Base-by-base conservation (phyloP, 92 coral and sea anemone species). In the Phenganax stokvisi region DNA sequence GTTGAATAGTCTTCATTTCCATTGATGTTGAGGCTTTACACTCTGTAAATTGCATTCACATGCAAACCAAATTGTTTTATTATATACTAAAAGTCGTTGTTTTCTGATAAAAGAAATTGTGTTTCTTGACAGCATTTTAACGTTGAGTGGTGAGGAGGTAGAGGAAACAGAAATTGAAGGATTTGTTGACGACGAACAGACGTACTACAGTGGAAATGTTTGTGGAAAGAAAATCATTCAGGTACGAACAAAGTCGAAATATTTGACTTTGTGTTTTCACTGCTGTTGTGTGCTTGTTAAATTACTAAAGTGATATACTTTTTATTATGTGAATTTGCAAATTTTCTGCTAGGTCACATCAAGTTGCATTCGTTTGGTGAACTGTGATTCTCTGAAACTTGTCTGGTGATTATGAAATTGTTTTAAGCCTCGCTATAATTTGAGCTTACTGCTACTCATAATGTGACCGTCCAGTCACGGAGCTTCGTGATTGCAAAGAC, bases 81-180 rank as follows among this genome's bases (percentile, higher is more conserved):
- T 59, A 7, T 8, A 13, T 1, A 16, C 2, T 11, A 16, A 4
- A 16, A 16, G 31, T 3, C 12, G 25, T 67, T 67, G 65, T 13
- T 59, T 1, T 59, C 2, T 13, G 16, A 13, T 59, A 59, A 59
- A 30, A 51, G 1, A 27, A 15, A 30, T 3, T 13, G 55, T 69
- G 74, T 56, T 51, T 60, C 30, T 75, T 16, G 54, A 12, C 30
- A 94, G 98, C 84, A 89, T 94, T 31, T 75, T 94, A 74, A 89
- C 97, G n/a, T 77, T 94, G 9, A 87, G 83, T 81, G 98, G 98
- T 0, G 98, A 94, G 77, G 98, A 94, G 84, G 98, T 94, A 20
- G 98, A 94, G 75, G 98, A 94, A 71, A 94, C 98, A 54, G 98
- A 94, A 72, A 94, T 94, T 29, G 90, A 93, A 60, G 98, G 98